phyloP scores from a whole-genome alignment of 1,140 invertebrate genomes.

The Piezodorus guildinii region DNA sequence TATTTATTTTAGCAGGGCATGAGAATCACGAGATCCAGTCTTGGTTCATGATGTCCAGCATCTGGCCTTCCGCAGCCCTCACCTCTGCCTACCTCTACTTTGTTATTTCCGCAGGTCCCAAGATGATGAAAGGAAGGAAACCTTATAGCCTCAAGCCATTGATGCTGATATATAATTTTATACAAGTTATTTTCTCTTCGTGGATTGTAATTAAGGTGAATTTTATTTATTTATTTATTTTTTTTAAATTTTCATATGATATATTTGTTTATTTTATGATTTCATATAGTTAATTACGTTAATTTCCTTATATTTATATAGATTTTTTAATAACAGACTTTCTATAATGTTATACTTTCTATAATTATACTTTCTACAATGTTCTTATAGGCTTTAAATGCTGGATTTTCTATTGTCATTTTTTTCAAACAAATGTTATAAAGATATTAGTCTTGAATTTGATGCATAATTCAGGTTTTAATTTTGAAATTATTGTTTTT shows the following conservation, averaged over 20 bases:
- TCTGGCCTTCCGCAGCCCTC: neutral
- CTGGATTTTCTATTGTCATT: too few species aligned
- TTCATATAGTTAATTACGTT: neutral
- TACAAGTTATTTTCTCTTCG: neutral
- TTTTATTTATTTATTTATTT: neutral
- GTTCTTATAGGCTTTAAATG: too few species aligned
- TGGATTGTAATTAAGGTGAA: neutral
- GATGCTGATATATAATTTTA: neutral
- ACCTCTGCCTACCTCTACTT: neutral
- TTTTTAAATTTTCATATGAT: neutral
- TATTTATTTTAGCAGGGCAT: neutral
- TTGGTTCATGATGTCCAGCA: constrained; percentile 11
- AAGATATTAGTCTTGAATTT: too few species aligned
- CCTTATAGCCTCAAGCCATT: neutral
- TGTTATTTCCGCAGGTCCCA: neutral
- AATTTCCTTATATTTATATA: neutral
- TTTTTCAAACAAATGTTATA: too few species aligned
- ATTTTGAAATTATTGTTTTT: too few species aligned
- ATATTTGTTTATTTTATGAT: neutral
- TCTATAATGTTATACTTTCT: too few species aligned
- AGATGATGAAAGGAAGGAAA: neutral
- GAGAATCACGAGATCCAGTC: too few species aligned
- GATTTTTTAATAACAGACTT: neutral
- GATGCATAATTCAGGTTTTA: too few species aligned
- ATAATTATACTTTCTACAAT: too few species aligned